Conservation (phyloP, 2,888 invertebrate species). For the Latrodectus hesperus region DNA sequence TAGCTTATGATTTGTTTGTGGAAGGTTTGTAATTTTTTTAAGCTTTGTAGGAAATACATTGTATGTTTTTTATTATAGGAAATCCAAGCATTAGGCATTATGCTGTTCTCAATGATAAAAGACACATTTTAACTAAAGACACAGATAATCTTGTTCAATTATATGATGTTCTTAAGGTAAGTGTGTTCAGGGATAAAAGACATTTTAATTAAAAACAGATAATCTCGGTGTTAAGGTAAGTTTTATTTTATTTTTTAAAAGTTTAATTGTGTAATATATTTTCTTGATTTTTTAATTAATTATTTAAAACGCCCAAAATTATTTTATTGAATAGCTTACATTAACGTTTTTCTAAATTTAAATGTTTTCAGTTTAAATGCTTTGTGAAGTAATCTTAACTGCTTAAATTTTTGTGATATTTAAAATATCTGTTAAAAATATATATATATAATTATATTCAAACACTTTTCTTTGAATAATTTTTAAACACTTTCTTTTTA, state of each 20-base stretch:
- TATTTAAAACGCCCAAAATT: neutral
- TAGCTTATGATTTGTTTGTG: no score
- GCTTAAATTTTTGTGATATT: no score
- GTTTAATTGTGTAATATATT: neutral
- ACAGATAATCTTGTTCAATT: slow-evolving; percentile 91
- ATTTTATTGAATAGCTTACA: neutral
- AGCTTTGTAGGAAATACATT: no score
- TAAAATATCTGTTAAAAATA: no score
- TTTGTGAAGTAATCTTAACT: no score
- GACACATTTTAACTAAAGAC: slow-evolving; percentile 96
- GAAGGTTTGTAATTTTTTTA: no score
- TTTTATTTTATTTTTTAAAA: no score
- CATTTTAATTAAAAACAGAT: neutral
- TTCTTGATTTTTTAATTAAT: neutral
- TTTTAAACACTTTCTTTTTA: neutral
- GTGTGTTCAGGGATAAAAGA: neutral
- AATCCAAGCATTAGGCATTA: slow-evolving; percentile 96
- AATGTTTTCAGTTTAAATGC: no score
- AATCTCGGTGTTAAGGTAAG: no score
- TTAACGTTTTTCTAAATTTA: neutral
- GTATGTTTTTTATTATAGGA: slow-evolving; percentile 80
- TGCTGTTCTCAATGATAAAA: slow-evolving; percentile 93
- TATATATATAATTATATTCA: no score
- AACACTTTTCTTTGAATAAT: neutral
- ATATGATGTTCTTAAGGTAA: slow-evolving; percentile 93